Conservation (phyloP, 2,888 invertebrate genomes). For the Melanophora roralis region DNA sequence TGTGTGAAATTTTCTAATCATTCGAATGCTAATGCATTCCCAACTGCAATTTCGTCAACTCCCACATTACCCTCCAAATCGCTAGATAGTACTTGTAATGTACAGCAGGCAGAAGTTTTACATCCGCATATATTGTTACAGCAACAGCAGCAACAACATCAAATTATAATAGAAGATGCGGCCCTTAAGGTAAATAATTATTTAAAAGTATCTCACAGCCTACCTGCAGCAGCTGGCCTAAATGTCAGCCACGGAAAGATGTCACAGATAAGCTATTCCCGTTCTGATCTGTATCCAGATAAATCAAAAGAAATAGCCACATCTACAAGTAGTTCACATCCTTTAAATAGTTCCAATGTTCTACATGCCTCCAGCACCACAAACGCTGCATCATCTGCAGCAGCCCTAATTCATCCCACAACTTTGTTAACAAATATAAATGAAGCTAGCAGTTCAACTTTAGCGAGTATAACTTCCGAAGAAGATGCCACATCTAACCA, state of each 20-base stretch:
- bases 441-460: constrained; percentile 35
- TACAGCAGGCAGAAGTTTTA: constrained; percentile 61
- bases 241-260: constrained; percentile 19
- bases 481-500: constrained; percentile 32
- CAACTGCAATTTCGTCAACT: constrained; percentile 18
- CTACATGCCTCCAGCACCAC: constrained; percentile 17
- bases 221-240: constrained; percentile 14
- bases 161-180: constrained; percentile 60
- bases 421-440: constrained; percentile 16
- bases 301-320: constrained; percentile 63
- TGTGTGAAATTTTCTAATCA: constrained; percentile 58
- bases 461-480: constrained; percentile 39
- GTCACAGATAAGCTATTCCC: constrained; percentile 12
- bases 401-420: constrained; percentile 24
- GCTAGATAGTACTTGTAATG: constrained; percentile 34
- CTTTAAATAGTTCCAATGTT: neutral
- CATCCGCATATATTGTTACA: constrained; percentile 65
- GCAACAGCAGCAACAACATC: constrained; percentile 63
- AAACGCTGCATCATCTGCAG: constrained; percentile 21
- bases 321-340: constrained; percentile 11
- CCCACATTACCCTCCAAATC: constrained; percentile 36
- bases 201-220: constrained; percentile 34
- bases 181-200: constrained; percentile 1
- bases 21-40: constrained; percentile 55
- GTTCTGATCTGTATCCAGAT: constrained; percentile 16